Evolutionary conservation across 2,113 vertebrate species (phyloP).

Genomic region (Hippopotamus amphibius): DNA sequence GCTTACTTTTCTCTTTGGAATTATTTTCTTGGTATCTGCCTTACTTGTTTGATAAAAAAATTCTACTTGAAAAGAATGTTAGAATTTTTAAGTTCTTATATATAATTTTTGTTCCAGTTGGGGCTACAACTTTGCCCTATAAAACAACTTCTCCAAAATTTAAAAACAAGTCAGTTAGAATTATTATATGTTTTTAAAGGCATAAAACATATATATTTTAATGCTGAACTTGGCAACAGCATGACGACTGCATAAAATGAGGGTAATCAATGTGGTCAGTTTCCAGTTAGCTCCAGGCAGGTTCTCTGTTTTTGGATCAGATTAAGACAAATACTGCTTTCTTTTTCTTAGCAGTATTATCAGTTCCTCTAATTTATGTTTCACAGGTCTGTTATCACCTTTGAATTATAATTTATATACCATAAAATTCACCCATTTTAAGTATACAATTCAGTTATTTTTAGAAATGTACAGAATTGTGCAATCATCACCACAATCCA

Average conservation of each 20-base stretch:
- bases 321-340: conserved; percentile 16
- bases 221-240: conserved; percentile 6
- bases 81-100: conserved; percentile 40
- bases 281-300: not conserved
- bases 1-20: conserved; percentile 26
- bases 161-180: conserved; percentile 48
- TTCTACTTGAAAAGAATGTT: conserved; percentile 44
- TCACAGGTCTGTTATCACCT: not conserved
- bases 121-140: not conserved
- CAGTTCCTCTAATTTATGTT: not conserved
- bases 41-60: conserved; percentile 58
- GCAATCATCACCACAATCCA: not conserved
- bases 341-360: conserved; percentile 30
- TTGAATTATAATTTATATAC: conserved; percentile 50
- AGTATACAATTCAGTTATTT: conserved; percentile 4
- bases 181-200: conserved; percentile 11
- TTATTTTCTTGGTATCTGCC: conserved; percentile 41
- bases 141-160: conserved; percentile 47
- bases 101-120: conserved; percentile 48
- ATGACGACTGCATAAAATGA: conserved; percentile 23
- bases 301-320: not conserved
- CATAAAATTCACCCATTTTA: conserved; percentile 26
- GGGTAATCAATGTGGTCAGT: not conserved
- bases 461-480: not conserved
- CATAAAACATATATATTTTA: conserved; percentile 43